Conservation (phyloP, 1,140 invertebrate species). For the Drosophila nasuta region DNA sequence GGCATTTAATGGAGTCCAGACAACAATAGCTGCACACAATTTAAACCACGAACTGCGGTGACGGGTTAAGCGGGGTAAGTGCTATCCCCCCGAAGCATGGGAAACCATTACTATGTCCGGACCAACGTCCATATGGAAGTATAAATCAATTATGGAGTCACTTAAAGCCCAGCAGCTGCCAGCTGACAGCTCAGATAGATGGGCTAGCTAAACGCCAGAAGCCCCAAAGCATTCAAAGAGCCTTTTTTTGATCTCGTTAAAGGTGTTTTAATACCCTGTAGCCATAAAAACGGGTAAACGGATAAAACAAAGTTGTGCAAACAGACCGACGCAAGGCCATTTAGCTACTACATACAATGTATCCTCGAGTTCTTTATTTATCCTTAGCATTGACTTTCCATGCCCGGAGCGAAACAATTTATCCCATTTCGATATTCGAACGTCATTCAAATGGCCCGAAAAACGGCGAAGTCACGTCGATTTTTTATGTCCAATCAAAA, state of each 20-base stretch:
- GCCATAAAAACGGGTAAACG: conserved; percentile 15
- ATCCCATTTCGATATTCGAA: background rate
- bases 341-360: background rate
- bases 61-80: conserved; percentile 53
- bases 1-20: conserved; percentile 69
- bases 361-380: background rate
- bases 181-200: conserved; percentile 29
- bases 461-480: background rate
- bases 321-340: background rate
- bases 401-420: conserved; percentile 3
- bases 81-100: background rate
- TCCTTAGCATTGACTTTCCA: background rate
- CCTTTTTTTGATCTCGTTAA: conserved; percentile 43
- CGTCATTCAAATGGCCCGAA: background rate
- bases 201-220: conserved; percentile 5
- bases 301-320: conserved; percentile 19
- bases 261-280: conserved; percentile 23
- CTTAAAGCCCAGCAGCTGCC: conserved; percentile 34
- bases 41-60: conserved; percentile 18
- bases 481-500: conserved; percentile 12
- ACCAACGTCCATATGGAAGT: conserved; percentile 30
- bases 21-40: conserved; percentile 57
- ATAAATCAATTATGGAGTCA: conserved; percentile 52
- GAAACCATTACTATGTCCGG: background rate
- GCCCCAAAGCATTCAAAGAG: conserved; percentile 19